phyloP scores from a whole-genome alignment of 2,797 vertebrate genomes.

The Spinus pinus region DNA sequence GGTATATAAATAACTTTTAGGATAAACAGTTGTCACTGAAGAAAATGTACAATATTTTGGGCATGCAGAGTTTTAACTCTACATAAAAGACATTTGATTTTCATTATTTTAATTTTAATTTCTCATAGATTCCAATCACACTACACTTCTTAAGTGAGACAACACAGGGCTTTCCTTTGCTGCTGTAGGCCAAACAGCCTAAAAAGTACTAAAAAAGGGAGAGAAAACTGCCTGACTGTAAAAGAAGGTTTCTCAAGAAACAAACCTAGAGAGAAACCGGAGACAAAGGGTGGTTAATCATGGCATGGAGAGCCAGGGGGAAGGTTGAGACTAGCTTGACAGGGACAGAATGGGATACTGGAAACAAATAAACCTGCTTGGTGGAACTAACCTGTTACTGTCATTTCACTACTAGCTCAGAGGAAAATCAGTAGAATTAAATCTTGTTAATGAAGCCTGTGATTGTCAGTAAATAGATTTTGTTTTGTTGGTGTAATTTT shows the following conservation, averaged over 20 bases:
- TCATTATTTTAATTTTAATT: neutral
- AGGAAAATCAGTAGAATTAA: neutral
- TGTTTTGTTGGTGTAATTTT: neutral
- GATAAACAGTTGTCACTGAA: neutral
- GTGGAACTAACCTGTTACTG: neutral
- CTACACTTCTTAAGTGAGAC: fast-evolving
- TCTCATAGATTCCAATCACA: neutral
- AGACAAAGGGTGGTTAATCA: neutral
- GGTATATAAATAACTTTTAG: neutral
- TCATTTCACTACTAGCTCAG: neutral
- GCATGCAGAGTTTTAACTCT: neutral
- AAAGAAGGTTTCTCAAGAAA: neutral
- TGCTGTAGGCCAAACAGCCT: neutral
- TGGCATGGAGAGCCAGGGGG: neutral
- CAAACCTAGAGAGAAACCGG: neutral
- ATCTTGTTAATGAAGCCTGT: neutral
- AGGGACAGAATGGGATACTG: neutral
- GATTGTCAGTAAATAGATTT: neutral
- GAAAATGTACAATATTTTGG: neutral
- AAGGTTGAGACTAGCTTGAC: neutral
- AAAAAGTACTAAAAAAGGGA: neutral
- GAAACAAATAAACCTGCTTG: neutral
- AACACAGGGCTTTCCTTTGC: neutral
- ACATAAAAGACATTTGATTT: neutral
- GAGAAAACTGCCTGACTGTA: neutral